Conservation (phyloP, 2,888 invertebrate species). For the Cryptus viduatorius region DNA sequence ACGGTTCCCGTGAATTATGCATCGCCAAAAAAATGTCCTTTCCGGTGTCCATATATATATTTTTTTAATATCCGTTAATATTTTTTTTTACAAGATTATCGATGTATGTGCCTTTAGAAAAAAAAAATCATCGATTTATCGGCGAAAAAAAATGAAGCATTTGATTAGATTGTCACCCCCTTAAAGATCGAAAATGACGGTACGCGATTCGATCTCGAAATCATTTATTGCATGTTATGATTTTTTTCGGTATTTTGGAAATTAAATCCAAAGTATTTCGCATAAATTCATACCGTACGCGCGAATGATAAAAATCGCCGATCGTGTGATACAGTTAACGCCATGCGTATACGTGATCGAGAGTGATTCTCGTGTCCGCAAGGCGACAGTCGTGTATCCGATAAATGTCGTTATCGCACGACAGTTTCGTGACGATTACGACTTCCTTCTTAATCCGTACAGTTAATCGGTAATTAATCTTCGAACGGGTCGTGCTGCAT, state of each 20-base stretch:
- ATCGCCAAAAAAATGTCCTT: too few relatives aligned
- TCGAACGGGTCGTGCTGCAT: constrained; percentile 9
- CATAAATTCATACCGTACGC: background rate
- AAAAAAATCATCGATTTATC: background rate
- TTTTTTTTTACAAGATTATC: too few relatives aligned
- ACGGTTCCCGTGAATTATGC: too few relatives aligned
- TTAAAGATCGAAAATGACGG: background rate
- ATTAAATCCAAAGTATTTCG: background rate
- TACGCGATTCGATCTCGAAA: background rate
- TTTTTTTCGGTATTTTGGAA: background rate
- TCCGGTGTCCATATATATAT: too few relatives aligned
- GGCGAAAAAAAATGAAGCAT: background rate
- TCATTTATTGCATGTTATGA: background rate
- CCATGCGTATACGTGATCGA: constrained; percentile 44
- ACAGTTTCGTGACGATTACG: constrained; percentile 23
- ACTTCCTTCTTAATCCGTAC: too few relatives aligned
- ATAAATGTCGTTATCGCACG: constrained; percentile 11
- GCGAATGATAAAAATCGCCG: background rate
- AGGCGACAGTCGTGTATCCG: constrained; percentile 4
- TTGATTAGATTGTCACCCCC: background rate
- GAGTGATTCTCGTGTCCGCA: constrained; percentile 10
- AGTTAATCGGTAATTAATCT: background rate
- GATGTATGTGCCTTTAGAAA: too few relatives aligned
- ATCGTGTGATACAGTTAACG: background rate
- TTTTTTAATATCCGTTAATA: too few relatives aligned